Evolutionary conservation across 1,140 invertebrate species (phyloP).

Genomic region (Hyles vespertilio): DNA sequence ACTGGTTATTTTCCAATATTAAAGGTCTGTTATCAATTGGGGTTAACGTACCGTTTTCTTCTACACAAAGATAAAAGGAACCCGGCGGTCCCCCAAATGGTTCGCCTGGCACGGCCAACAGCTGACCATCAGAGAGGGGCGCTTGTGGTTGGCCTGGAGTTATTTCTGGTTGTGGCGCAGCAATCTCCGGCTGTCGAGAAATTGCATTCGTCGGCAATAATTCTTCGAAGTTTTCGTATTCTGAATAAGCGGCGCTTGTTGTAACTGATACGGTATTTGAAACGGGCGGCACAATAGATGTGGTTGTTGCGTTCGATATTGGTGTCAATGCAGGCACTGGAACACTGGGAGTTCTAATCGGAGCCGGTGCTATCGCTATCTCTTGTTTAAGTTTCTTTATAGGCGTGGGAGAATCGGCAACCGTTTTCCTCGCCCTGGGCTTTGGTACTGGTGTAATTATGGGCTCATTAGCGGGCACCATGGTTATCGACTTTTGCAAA

Average conservation of each 20-base stretch:
- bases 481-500: constrained; percentile 58
- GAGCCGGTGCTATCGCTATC: constrained; percentile 44
- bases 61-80: constrained; percentile 79
- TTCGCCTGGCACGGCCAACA: constrained; percentile 82
- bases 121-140: constrained; percentile 75
- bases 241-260: constrained; percentile 32
- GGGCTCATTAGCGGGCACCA: constrained; percentile 35
- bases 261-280: constrained; percentile 30
- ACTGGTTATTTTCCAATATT: constrained; percentile 76
- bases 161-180: constrained; percentile 23
- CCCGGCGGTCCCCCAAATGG: constrained; percentile 79
- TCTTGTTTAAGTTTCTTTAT: constrained; percentile 57
- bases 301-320: constrained; percentile 27
- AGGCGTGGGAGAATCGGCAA: constrained; percentile 37
- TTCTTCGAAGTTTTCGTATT: constrained; percentile 66
- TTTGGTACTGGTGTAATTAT: constrained; percentile 37
- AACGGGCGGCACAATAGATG: constrained; percentile 27
- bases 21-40: constrained; percentile 83
- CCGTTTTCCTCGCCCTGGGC: constrained; percentile 42
- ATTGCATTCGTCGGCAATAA: constrained; percentile 64
- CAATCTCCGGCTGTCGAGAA: constrained; percentile 33
- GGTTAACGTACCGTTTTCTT: constrained; percentile 82
- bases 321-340: constrained; percentile 29
- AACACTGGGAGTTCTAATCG: constrained; percentile 13
- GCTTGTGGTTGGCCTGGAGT: constrained; percentile 45